These are phyloP conservation scores for Arothron firmamentum DNA, from an alignment of 2,113 vertebrate genomes.

Conservation along the genomic window DNA sequence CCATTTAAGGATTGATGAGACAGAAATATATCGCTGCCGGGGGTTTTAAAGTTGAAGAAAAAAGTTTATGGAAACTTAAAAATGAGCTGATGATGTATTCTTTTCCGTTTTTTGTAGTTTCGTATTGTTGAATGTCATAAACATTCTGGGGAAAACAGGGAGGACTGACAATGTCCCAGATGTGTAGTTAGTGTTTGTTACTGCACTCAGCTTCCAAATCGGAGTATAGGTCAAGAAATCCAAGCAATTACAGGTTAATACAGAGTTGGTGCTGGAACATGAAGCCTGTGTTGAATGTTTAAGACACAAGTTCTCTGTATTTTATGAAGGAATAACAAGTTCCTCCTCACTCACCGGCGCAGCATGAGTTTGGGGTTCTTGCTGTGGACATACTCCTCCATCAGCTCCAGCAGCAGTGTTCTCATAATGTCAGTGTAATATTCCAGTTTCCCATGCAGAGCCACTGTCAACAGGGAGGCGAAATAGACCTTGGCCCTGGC, in stretches of 20 bases:
- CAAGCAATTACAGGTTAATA: neutral
- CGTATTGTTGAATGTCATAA: neutral
- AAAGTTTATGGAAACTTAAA: too few relatives aligned
- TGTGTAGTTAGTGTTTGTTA: neutral
- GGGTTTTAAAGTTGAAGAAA: too few relatives aligned
- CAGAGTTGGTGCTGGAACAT: too few relatives aligned
- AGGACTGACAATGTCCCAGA: neutral
- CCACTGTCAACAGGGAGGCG: conserved; percentile 92
- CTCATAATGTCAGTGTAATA: conserved; percentile 98
- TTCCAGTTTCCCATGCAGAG: conserved; percentile 94
- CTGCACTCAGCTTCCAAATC: neutral
- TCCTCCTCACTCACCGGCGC: conserved; percentile 78
- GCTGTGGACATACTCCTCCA: conserved; percentile 91
- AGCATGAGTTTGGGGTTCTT: conserved; percentile 99
- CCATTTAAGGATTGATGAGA: neutral
- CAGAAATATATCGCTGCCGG: too few relatives aligned
- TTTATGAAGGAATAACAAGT: neutral
- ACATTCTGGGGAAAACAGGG: neutral
- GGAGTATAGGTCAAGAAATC: neutral
- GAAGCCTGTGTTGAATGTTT: too few relatives aligned
- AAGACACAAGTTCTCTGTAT: too few relatives aligned
- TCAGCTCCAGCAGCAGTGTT: conserved; percentile 90
- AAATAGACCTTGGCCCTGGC: conserved; percentile 94
- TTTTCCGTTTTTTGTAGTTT: too few relatives aligned
- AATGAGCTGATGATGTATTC: too few relatives aligned